phyloP scores from a whole-genome alignment of 2,113 vertebrate genomes.

The Gadus macrocephalus region DNA sequence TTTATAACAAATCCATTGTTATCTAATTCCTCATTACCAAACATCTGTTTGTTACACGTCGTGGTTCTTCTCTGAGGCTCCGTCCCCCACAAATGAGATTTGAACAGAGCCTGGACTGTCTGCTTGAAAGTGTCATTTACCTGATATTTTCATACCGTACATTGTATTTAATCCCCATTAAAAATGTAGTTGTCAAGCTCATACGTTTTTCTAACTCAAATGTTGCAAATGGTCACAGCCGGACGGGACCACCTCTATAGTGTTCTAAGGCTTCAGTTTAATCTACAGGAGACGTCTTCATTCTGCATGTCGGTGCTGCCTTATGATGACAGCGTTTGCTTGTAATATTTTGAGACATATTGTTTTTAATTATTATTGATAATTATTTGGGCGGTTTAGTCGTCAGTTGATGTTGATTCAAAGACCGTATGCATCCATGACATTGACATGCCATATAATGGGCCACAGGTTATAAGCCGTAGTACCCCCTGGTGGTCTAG shows the following conservation, averaged over 20 bases:
- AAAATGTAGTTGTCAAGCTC: constrained; percentile 62
- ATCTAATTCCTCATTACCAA: too few species aligned
- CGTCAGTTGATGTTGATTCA: too few species aligned
- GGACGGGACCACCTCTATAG: constrained; percentile 3
- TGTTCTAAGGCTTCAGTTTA: background rate
- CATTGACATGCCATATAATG: too few species aligned
- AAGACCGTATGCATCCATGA: too few species aligned
- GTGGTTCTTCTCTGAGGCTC: too few species aligned
- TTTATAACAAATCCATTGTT: too few species aligned
- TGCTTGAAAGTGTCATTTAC: constrained; percentile 28
- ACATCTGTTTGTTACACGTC: background rate
- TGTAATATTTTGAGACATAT: too few species aligned
- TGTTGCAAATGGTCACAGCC: constrained; percentile 58
- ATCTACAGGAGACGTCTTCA: background rate
- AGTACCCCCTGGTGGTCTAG: too few species aligned
- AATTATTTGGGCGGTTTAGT: too few species aligned
- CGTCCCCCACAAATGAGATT: background rate
- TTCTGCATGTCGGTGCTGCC: background rate
- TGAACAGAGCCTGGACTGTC: constrained; percentile 28
- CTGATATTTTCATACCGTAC: constrained; percentile 48
- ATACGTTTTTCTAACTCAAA: constrained; percentile 66
- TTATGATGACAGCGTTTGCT: too few species aligned
- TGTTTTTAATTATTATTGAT: too few species aligned
- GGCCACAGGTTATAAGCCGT: too few species aligned
- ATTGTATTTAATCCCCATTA: constrained; percentile 43